Percentiles rank a stretch among this genome's conserved stretches.
phyloP scores from a whole-genome alignment of 1,140 invertebrate genomes.

The Hylyphantes graminicola region DNA sequence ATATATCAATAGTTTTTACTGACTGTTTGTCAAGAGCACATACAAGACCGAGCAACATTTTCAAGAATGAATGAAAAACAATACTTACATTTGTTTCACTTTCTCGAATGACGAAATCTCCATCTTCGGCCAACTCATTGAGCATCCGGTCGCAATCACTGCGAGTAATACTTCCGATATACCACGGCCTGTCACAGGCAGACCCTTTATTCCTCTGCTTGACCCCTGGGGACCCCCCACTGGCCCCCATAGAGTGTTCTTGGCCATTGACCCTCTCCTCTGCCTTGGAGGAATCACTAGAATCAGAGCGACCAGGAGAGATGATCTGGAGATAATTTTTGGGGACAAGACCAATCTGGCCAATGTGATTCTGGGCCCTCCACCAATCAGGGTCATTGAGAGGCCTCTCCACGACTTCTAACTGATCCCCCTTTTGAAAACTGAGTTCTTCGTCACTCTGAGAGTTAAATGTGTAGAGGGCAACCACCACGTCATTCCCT shows the following conservation, averaged over 20 bases:
- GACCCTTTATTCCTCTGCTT: conserved; percentile 49
- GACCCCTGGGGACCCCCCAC: conserved; percentile 46
- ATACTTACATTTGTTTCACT: conserved; percentile 96
- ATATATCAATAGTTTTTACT: no score
- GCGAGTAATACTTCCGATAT: conserved; percentile 94
- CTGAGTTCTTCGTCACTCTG: conserved; percentile 97
- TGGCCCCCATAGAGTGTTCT: conserved; percentile 43
- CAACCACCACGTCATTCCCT: conserved; percentile 85
- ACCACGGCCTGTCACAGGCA: conserved; percentile 78
- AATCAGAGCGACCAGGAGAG: conserved; percentile 42
- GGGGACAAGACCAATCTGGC: conserved; percentile 91
- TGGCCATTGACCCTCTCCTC: conserved; percentile 51
- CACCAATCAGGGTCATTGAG: conserved; percentile 98
- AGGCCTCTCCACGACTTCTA: conserved; percentile 95
- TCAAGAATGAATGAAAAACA: conserved; percentile 8
- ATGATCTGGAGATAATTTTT: conserved; percentile 91
- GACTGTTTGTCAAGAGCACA: no score
- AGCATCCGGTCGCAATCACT: conserved; percentile 94
- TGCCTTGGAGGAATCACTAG: conserved; percentile 50
- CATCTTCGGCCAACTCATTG: conserved; percentile 93
- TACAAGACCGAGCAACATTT: no score
- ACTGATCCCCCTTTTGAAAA: conserved; percentile 94
- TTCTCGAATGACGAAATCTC: conserved; percentile 98
- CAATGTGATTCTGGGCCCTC: conserved; percentile 91
- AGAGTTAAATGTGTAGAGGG: conserved; percentile 92